Conservation (phyloP, 2,113 vertebrate species). For the Cheilinus undulatus region DNA sequence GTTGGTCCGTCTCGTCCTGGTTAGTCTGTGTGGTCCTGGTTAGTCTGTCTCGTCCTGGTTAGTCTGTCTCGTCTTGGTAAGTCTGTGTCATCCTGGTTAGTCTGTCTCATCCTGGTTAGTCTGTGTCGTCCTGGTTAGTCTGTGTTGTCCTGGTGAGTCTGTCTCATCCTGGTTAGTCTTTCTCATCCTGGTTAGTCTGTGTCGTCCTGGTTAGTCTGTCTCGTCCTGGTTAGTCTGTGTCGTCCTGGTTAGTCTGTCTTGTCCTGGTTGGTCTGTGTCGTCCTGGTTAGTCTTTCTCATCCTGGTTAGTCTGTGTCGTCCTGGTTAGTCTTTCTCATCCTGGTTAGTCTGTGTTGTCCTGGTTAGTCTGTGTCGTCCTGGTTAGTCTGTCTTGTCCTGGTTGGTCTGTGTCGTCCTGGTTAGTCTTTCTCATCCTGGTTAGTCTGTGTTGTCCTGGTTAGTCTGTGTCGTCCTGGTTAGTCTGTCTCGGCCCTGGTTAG, state of each 20-base stretch:
- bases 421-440: slow-evolving; percentile 29
- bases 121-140: slow-evolving; percentile 29
- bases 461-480: slow-evolving; percentile 35
- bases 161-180: too few species aligned
- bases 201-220: slow-evolving; percentile 33
- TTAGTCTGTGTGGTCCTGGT: too few species aligned
- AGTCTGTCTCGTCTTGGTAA: slow-evolving; percentile 33
- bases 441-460: slow-evolving; percentile 35
- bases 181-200: slow-evolving; percentile 15
- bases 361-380: slow-evolving; percentile 33
- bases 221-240: slow-evolving; percentile 41
- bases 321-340: slow-evolving; percentile 23
- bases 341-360: slow-evolving; percentile 28
- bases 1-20: slow-evolving; percentile 38
- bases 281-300: slow-evolving; percentile 36
- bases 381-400: slow-evolving; percentile 28
- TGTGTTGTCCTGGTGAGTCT: slow-evolving; percentile 34
- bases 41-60: slow-evolving; percentile 35
- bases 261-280: slow-evolving; percentile 32
- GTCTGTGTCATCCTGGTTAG: slow-evolving; percentile 27
- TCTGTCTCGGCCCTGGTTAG: too few species aligned
- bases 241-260: slow-evolving; percentile 20
- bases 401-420: slow-evolving; percentile 32
- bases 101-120: slow-evolving; percentile 19
- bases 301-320: too few species aligned